Evolutionary conservation across 2,113 vertebrate genomes (phyloP).

Genomic region (Prinia subflava): DNA sequence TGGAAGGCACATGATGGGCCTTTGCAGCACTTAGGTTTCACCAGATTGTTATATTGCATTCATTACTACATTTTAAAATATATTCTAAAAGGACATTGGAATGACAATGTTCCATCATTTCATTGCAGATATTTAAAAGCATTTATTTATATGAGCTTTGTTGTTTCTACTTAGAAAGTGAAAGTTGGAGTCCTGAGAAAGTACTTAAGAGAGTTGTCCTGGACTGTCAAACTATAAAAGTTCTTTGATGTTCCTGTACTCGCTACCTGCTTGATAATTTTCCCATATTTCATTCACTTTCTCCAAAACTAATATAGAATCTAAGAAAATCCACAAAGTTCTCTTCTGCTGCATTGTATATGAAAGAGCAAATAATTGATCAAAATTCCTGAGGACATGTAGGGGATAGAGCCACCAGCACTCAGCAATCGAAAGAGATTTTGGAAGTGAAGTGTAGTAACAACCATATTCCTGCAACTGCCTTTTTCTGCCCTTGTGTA

Average conservation of each 20-base stretch:
- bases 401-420: not conserved
- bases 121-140: not conserved
- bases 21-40: not conserved
- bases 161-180: not conserved
- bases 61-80: not conserved
- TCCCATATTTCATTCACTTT: not conserved
- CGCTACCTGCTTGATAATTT: not conserved
- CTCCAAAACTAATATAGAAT: not conserved
- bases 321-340: not conserved
- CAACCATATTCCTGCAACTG: not conserved
- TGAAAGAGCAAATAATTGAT: not conserved
- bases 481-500: not conserved
- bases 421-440: not conserved
- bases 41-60: not conserved
- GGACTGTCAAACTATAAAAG: not conserved
- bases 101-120: not conserved
- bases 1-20: not conserved
- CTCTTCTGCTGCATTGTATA: not conserved
- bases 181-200: not conserved
- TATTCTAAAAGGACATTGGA: not conserved
- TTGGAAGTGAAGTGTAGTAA: not conserved
- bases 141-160: not conserved
- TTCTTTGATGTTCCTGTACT: not conserved
- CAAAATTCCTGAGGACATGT: not conserved
- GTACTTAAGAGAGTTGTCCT: not conserved